Evolutionary conservation across 2,888 invertebrate species (phyloP), one percentile per base, ranked within the genome.

Genomic region (Philaethria dido): DNA sequence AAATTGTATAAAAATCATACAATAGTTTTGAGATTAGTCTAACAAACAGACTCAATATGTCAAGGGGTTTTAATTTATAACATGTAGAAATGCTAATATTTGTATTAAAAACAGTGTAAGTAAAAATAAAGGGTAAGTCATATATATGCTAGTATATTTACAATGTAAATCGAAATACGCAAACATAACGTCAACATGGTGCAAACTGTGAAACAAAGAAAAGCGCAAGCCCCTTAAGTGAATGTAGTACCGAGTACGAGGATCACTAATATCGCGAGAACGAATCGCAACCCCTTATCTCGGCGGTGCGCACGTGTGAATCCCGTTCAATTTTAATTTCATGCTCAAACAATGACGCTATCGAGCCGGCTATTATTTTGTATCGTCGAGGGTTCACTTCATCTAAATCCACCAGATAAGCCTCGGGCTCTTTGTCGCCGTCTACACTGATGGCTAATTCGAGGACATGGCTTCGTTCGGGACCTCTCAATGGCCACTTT

Each of bases 341-440:
- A 92, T 92, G 92, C 92, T 91, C 91, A 92, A 92, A 92, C 92
- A 92, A 92, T 92, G 91, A 86, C 88, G 92, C 84, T 89, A 92
- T 91, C 90, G 89, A 87, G 86, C 85, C 81, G 77, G 85, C 91
- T 89, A 92, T 92, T 92, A 91, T 92, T 90, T 89, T 89, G 88
- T 88, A 91, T 86, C 88, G 86, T 82, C 81, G 86, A 85, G 92
- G 92, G 91, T 87, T 85, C 85, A 85, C 87, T 88, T 89, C 90
- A 91, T 92, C 92, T 89, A 91, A 92, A 92, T 89, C 92, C 87
- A 80, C 73, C 78, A 83, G 92, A 92, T 92, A 92, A 92, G 91
- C 87, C 78, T 78, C 77, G 77, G 80, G 84, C 87, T 88, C 89
- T 89, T 92, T 92, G 92, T 92, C 86, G 86, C 75, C 83, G 80